Evolutionary conservation across 2,113 vertebrate species (phyloP), one percentile per base, ranked within the genome.

Genomic region (Phaethornis superciliosus): DNA sequence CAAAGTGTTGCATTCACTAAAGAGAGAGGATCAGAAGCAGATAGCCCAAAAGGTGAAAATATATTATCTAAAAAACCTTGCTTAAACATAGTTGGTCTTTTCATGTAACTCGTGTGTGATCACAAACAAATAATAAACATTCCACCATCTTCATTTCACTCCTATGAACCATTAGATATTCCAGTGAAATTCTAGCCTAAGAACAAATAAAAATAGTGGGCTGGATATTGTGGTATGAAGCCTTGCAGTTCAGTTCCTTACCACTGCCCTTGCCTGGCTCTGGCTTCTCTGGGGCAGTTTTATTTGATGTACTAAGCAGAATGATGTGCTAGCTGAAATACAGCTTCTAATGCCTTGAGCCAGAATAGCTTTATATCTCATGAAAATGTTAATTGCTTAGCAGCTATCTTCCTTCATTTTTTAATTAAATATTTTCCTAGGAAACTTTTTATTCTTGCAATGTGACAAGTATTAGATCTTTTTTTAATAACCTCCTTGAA

Each of bases 331-430:
- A 60, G 26, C 58, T 88, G 59, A 95, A 93, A 93, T 28, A 67
- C 26, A 72, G 26, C n/a, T 60, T 89, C 26, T 49, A 89, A 79
- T 63, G 68, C 69, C 60, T 80, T 75, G 35, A 54, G 51, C 27
- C 44, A 81, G 64, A 21, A 69, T 56, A 88, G 54, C 47, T 90
- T 84, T 91, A 27, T 88, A 81, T 86, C 30, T 84, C 86, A 81
- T 56, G 62, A 94, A 95, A 96, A 92, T 67, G 54, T 84, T 88
- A 88, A 79, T 86, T 95, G 46, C 40, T 55, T 89, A 52, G 51
- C 62, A 88, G 64, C 18, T 65, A 62, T 67, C 62, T 82, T 70
- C 30, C 62, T 84, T 59, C n/a, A 37, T 44, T 86, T 93, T 81
- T 72, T 42, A 88, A 95, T 90, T 84, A 64, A 86, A 71, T 1